These are phyloP conservation scores for Anguilla japonica DNA, from an alignment of 2,113 vertebrate species.

Conservation along the genomic window DNA sequence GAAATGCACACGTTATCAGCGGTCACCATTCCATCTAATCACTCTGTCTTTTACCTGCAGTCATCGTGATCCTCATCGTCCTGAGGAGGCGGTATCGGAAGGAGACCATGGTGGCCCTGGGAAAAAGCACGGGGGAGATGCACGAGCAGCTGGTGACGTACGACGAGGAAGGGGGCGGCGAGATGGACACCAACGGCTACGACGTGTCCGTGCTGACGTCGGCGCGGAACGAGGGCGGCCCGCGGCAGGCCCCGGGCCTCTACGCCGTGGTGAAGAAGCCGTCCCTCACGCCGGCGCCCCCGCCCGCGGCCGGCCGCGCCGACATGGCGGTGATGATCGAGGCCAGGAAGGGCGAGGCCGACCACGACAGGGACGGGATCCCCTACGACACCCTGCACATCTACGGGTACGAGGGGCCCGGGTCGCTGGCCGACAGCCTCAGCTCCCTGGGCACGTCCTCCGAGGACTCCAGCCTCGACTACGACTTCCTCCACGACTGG, in stretches of 20 bases:
- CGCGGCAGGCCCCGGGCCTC: conserved; percentile 54
- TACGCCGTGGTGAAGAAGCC: conserved; percentile 83
- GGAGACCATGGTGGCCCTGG: conserved; percentile 68
- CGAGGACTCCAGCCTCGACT: conserved; percentile 82
- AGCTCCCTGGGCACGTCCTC: conserved; percentile 87
- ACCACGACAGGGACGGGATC: conserved; percentile 83
- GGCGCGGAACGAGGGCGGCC: conserved; percentile 67
- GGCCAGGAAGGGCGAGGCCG: conserved; percentile 91
- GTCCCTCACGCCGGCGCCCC: neutral
- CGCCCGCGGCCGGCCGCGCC: conserved; percentile 62
- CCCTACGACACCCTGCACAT: conserved; percentile 95
- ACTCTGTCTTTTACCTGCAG: conserved; percentile 58
- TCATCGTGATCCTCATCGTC: conserved; percentile 81
- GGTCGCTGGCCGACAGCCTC: conserved; percentile 88
- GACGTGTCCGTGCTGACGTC: conserved; percentile 93
- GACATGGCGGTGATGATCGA: conserved; percentile 95
- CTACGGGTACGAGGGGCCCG: conserved; percentile 88
- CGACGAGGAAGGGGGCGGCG: conserved; percentile 93
- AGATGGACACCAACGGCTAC: conserved; percentile 97
- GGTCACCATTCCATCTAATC: too few relatives aligned
- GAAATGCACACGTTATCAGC: too few relatives aligned
- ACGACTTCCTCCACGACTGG: conserved; percentile 94
- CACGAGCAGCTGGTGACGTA: conserved; percentile 96
- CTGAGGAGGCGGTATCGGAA: conserved; percentile 82
- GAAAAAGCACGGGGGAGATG: conserved; percentile 84